Evolutionary conservation across 2,797 vertebrate species (phyloP), one percentile per base, ranked within the genome.

Genomic region (Hipposideros larvatus): DNA sequence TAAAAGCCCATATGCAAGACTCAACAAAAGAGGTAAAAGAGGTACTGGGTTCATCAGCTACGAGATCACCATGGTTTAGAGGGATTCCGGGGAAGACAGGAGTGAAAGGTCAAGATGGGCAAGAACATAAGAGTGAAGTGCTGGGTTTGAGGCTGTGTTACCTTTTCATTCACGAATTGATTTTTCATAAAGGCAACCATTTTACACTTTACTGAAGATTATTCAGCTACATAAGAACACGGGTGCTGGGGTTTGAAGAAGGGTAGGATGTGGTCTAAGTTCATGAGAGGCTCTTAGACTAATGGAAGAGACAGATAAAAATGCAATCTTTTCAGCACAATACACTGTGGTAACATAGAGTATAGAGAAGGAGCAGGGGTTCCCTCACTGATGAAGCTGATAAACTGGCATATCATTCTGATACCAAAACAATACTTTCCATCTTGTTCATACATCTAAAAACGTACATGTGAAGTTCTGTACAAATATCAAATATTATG

Each of bases 151-250:
- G 22, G 3, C 48, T 63, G 5, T 63, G 92, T 74, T 7, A 46
- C 34, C 24, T 83, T 90, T 80, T 74, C 46, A 16, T 63, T 93
- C 22, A 8, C 46, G 26, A 37, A 57, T 11, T 77, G 79, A 75
- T 57, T 79, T 78, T 84, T 87, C 77, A 79, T 59, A 65, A 46
- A 86, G 57, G 24, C 61, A 78, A 68, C 46, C 21, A 9, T 79
- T 89, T 88, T 55, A 51, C 31, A 77, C 31, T 88, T 91, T 79
- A 13, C 82, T 79, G 28, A 91, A 66, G 55, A 80, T 53, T 59
- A 21, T 4, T 24, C 51, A 65, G 70, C 26, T 78, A 57, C 24
- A 7, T 55, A 43, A 87, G 24, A 83, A 83, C 31, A 46, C 8
- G 24, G 31, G n/a, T n/a, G 18, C 26, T 63, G 19, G 19, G 21